A percentile compares a stretch with the other conserved stretches of the same genome.
Evolutionary conservation across 2,888 invertebrate genomes (phyloP).

Genomic region (Tryphoninae sp.): DNA sequence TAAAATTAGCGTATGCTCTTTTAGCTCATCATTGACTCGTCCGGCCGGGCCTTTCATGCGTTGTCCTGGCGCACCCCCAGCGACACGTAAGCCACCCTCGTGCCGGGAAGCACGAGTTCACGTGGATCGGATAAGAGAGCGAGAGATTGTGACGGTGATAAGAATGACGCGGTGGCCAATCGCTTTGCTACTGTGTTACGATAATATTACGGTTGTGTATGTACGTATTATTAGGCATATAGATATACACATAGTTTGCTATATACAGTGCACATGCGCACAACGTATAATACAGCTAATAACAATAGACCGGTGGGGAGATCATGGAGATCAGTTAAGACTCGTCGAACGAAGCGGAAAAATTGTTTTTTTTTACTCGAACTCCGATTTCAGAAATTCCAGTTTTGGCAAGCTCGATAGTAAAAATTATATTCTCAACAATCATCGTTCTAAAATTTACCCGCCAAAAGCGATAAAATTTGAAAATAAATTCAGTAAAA

Average conservation of each 20-base stretch:
- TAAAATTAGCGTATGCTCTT: not conserved
- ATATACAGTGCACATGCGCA: not conserved
- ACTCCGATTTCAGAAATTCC: not conserved
- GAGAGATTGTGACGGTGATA: slow-evolving; percentile 66
- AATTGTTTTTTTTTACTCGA: slow-evolving; percentile 23
- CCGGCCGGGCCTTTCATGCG: slow-evolving; percentile 47
- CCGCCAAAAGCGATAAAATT: too few relatives aligned
- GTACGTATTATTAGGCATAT: slow-evolving; percentile 11
- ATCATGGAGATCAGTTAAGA: slow-evolving; percentile 19
- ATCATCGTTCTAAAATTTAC: too few relatives aligned
- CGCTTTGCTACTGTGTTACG: slow-evolving; percentile 14
- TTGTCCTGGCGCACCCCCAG: slow-evolving; percentile 50
- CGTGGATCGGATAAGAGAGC: slow-evolving; percentile 62
- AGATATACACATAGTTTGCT: not conserved
- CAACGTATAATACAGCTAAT: slow-evolving; percentile 19
- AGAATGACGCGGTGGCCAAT: slow-evolving; percentile 45
- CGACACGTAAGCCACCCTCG: slow-evolving; percentile 68
- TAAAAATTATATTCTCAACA: too few relatives aligned
- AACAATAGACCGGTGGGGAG: slow-evolving; percentile 36
- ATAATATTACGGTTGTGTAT: not conserved
- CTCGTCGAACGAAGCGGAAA: slow-evolving; percentile 18
- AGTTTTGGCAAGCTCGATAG: not conserved
- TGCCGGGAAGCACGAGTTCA: slow-evolving; percentile 46
- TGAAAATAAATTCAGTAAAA: too few relatives aligned
- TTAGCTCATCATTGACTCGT: slow-evolving; percentile 34